Conservation (phyloP, 2,888 invertebrate species). For the Xanthia togata region DNA sequence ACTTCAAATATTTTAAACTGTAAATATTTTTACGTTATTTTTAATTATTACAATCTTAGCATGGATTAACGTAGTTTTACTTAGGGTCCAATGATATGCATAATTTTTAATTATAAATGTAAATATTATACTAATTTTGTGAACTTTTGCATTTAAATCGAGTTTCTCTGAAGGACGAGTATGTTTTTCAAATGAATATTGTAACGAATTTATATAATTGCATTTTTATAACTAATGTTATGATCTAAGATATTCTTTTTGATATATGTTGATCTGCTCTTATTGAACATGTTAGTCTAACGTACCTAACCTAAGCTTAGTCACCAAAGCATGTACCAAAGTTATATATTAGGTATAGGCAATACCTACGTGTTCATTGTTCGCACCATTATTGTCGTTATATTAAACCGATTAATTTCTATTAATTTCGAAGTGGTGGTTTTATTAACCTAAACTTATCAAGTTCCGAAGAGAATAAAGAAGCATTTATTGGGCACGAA, state of each 20-base stretch:
- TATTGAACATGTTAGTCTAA: slow-evolving; percentile 17
- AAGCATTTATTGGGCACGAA: background rate
- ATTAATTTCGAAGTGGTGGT: slow-evolving; percentile 45
- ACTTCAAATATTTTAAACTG: slow-evolving; percentile 59
- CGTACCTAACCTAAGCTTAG: slow-evolving; percentile 44
- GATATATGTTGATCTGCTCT: slow-evolving; percentile 42
- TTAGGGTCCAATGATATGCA: slow-evolving; percentile 75
- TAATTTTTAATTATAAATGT: slow-evolving; percentile 53
- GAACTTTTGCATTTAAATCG: slow-evolving; percentile 60
- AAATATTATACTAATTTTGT: slow-evolving; percentile 49
- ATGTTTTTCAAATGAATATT: slow-evolving; percentile 47
- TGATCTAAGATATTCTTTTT: slow-evolving; percentile 41
- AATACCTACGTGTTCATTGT: slow-evolving; percentile 67
- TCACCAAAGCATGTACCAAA: slow-evolving; percentile 61
- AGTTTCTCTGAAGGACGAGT: slow-evolving; percentile 37
- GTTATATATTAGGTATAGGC: slow-evolving; percentile 39
- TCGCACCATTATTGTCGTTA: slow-evolving; percentile 62
- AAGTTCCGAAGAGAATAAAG: background rate
- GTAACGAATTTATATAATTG: slow-evolving; percentile 61
- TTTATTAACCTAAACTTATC: slow-evolving; percentile 35
- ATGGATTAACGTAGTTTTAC: slow-evolving; percentile 64
- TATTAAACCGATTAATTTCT: slow-evolving; percentile 57
- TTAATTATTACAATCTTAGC: slow-evolving; percentile 32
- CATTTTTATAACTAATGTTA: slow-evolving; percentile 56
- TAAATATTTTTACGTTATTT: slow-evolving; percentile 40